Conservation (phyloP, 2,113 vertebrate species). For the Cnemophilus loriae region DNA sequence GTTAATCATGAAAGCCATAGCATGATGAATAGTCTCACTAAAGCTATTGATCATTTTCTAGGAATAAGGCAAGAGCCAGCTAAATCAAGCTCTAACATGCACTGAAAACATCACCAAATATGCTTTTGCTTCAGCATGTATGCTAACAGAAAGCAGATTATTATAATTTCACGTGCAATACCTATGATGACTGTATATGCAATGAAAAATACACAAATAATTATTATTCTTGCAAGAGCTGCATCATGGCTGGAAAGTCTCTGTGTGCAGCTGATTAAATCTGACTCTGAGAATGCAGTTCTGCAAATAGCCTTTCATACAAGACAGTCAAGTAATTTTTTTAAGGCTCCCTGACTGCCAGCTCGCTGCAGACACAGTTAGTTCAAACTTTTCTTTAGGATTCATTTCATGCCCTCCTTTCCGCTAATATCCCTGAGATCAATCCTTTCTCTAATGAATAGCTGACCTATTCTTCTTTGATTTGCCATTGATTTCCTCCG, state of each 20-base stretch:
- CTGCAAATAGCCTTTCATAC: background rate
- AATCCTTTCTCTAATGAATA: slow-evolving; percentile 51
- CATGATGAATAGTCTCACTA: background rate
- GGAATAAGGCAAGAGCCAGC: background rate
- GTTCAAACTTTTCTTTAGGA: slow-evolving; percentile 28
- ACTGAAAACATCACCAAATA: background rate
- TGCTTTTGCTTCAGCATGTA: background rate
- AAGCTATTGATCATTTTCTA: background rate
- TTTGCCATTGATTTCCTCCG: slow-evolving; percentile 54
- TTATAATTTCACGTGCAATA: background rate
- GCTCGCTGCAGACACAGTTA: background rate
- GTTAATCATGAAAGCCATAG: background rate
- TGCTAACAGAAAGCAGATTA: background rate
- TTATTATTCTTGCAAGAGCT: background rate
- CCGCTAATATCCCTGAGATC: slow-evolving; percentile 28
- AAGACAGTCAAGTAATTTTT: background rate
- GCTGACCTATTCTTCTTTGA: slow-evolving; percentile 60
- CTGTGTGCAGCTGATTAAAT: background rate
- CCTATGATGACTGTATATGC: background rate
- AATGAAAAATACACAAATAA: background rate
- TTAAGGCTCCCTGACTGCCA: background rate
- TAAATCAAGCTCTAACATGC: slow-evolving; percentile 7
- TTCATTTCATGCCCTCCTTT: slow-evolving; percentile 49
- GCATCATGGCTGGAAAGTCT: background rate
- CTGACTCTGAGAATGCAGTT: background rate